phyloP scores from a whole-genome alignment of 2,888 invertebrate species.

The Eudemis profundana region DNA sequence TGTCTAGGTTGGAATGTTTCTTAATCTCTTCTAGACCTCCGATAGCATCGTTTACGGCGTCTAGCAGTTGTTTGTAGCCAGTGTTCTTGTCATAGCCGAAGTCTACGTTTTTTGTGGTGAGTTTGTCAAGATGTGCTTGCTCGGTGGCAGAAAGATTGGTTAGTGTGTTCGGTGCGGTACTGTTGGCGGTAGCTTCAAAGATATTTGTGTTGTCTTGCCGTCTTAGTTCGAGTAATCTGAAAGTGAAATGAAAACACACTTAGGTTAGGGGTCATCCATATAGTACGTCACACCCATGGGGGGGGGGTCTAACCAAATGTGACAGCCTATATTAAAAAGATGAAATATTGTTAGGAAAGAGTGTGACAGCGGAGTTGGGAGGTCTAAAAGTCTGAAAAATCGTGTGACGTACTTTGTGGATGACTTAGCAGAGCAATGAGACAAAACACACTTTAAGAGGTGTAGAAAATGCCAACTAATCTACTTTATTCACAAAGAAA shows the following conservation, averaged over 20 bases:
- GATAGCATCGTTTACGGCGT: conserved; percentile 75
- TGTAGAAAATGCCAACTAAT: too few relatives aligned
- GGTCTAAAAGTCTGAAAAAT: too few relatives aligned
- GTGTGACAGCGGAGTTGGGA: too few relatives aligned
- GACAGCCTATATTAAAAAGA: too few relatives aligned
- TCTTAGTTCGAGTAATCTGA: conserved; percentile 71
- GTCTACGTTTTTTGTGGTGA: conserved; percentile 71
- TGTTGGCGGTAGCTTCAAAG: conserved; percentile 61
- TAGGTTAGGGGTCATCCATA: too few relatives aligned
- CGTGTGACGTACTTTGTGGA: too few relatives aligned
- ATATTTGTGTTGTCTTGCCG: conserved; percentile 60
- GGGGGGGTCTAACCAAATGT: too few relatives aligned
- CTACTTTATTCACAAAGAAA: too few relatives aligned
- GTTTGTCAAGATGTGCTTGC: conserved; percentile 63
- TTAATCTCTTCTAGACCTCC: conserved; percentile 72
- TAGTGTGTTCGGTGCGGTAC: conserved; percentile 58
- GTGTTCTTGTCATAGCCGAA: conserved; percentile 70
- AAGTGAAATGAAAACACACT: conserved; percentile 46
- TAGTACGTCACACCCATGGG: too few relatives aligned
- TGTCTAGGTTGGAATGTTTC: conserved; percentile 69
- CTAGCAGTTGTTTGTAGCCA: conserved; percentile 71
- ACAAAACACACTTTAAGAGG: too few relatives aligned
- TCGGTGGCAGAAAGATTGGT: conserved; percentile 58
- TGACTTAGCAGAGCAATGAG: too few relatives aligned
- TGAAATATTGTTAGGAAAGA: too few relatives aligned